Percentiles rank a stretch among this genome's conserved stretches.
phyloP scores from a whole-genome alignment of 92 coral and sea anemone species.

The Parazoanthus swiftii region DNA sequence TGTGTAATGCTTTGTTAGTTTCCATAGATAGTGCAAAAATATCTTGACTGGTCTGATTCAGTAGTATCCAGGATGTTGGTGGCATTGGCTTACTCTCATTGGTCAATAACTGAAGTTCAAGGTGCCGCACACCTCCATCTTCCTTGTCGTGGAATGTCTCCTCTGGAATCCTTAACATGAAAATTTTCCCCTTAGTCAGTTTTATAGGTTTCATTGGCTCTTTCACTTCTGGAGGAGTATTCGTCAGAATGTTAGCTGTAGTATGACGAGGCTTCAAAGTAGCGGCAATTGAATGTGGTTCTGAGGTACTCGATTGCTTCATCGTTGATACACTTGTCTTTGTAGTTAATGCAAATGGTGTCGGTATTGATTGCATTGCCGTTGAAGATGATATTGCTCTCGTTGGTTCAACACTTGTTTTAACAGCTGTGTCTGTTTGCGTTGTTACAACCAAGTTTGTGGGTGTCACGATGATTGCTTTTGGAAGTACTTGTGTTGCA shows the following conservation, averaged over 20 bases:
- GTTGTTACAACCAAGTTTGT: not conserved
- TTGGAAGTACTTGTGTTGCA: not conserved
- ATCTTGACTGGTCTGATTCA: conserved; percentile 53
- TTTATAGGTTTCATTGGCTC: not conserved
- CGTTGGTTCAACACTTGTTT: not conserved
- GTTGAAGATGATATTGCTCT: not conserved
- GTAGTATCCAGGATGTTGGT: conserved; percentile 67
- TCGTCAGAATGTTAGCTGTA: not conserved
- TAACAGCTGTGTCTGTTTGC: not conserved
- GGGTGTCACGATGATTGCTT: not conserved
- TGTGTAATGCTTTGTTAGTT: conserved; percentile 23
- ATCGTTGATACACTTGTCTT: not conserved
- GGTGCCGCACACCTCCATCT: conserved; percentile 64
- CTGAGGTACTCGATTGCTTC: not conserved
- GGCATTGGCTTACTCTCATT: conserved; percentile 42
- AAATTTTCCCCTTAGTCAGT: not conserved
- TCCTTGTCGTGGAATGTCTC: conserved; percentile 71
- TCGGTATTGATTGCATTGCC: not conserved
- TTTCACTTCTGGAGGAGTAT: not conserved
- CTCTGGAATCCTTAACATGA: conserved; percentile 45
- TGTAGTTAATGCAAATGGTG: not conserved
- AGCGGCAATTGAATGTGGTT: not conserved
- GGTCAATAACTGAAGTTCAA: conserved; percentile 59
- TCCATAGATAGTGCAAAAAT: conserved; percentile 66
- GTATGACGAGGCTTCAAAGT: not conserved